Evolutionary conservation across 2,888 invertebrate genomes (phyloP).

Genomic region (Thereva unica): DNA sequence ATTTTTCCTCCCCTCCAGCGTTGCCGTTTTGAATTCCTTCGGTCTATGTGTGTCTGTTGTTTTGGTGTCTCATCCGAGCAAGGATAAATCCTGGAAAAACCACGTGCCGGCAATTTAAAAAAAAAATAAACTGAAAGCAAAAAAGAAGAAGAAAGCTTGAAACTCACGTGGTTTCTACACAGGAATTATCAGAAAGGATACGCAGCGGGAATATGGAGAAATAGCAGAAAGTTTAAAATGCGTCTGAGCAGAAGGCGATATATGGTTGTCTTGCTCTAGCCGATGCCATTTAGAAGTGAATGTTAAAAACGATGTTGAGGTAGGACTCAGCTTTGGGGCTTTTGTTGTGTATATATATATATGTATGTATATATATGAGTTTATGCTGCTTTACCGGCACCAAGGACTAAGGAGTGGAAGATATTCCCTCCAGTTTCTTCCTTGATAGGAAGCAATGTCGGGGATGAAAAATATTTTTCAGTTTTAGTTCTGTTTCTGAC

Average conservation of each 20-base stretch:
- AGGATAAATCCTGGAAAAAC: constrained; percentile 29
- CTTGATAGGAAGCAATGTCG: constrained; percentile 12
- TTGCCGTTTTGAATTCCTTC: constrained; percentile 3
- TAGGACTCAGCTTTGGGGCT: constrained; percentile 18
- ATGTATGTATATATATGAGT: neutral
- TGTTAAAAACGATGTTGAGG: constrained; percentile 30
- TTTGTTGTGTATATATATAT: neutral
- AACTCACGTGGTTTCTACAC: constrained; percentile 32
- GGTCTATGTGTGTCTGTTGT: constrained; percentile 22
- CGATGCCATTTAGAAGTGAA: constrained; percentile 5
- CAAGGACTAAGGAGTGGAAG: constrained; percentile 3
- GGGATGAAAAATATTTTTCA: constrained; percentile 23
- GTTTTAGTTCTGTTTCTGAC: constrained; percentile 32
- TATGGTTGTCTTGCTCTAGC: constrained; percentile 26
- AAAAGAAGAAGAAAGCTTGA: neutral
- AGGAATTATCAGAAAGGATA: constrained; percentile 26
- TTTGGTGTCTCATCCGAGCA: constrained; percentile 34
- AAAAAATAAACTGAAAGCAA: constrained; percentile 2
- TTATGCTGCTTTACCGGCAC: neutral
- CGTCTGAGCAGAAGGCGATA: constrained; percentile 31
- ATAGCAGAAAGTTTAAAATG: constrained; percentile 22
- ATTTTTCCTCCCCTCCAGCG: neutral
- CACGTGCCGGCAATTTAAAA: constrained; percentile 34
- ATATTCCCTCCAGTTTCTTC: constrained; percentile 28
- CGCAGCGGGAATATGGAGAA: constrained; percentile 5